A percentile compares a stretch with the other conserved stretches of the same genome.
phyloP scores from a whole-genome alignment of 92 coral and sea anemone genomes.

The Zoanthus solanderi region DNA sequence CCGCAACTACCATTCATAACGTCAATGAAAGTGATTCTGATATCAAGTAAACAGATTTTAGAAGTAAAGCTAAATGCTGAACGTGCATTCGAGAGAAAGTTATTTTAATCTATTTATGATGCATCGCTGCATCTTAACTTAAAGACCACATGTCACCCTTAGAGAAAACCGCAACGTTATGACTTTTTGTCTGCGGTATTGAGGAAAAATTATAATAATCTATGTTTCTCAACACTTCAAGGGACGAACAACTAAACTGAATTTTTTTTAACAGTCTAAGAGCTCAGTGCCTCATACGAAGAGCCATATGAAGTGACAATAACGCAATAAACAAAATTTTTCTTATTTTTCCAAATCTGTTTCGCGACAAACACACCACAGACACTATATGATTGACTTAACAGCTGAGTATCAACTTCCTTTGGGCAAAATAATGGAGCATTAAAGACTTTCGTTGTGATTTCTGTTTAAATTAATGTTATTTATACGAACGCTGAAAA shows the following conservation, averaged over 20 bases:
- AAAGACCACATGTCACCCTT: neutral
- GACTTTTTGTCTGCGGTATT: neutral
- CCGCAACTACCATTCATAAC: no score
- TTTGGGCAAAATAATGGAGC: neutral
- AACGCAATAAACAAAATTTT: no score
- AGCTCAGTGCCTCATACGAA: no score
- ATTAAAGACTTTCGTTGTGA: conserved; percentile 5
- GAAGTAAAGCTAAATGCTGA: no score
- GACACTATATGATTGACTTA: neutral
- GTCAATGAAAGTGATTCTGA: no score
- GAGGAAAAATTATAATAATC: no score
- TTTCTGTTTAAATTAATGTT: no score
- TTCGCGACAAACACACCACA: no score
- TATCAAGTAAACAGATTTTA: no score
- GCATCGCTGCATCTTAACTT: neutral
- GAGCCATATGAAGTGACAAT: no score
- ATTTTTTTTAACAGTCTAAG: no score
- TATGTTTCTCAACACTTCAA: neutral
- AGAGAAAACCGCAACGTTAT: neutral
- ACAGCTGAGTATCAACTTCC: neutral
- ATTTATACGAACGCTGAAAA: neutral
- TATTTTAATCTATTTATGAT: neutral
- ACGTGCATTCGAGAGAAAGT: neutral
- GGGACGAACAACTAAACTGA: neutral
- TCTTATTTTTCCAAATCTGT: no score